Evolutionary conservation across 2,888 invertebrate genomes (phyloP), one percentile per base, ranked within the genome.

Genomic region (Latrodectus hesperus): DNA sequence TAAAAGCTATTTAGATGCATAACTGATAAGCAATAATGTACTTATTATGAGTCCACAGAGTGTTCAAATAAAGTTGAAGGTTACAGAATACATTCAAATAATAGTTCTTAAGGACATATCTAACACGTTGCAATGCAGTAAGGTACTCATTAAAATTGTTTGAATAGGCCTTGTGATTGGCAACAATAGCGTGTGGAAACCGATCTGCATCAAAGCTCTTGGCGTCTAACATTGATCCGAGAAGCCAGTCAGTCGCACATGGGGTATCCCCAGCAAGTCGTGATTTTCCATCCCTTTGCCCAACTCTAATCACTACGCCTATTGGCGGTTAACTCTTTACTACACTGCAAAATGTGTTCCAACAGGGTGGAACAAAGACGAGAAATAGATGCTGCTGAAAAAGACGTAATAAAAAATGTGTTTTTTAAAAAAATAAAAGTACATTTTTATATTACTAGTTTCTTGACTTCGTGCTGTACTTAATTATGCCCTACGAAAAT

Each of bases 291-390:
- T 52, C 68, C 38, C 64, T 53, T 67, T 74, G 60, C 12, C 17
- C 49, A 71, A 38, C 38, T 14, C 55, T 64, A 52, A 84, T 84
- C 77, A 71, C 53, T 68, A 82, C 72, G 79, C 79, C 76, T 70
- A 55, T 64, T 83, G 53, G 55, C 51, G 14, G 17, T 55, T 52
- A 83, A 55, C 68, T 65, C 53, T 67, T 68, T 68, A 77, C 68
- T 77, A 77, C 60, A 64, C 68, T 76, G 22, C 16, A 8, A 22
- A 60, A 64, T 49, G 75, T 75, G 84, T 73, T 72, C 53, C 71
- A 49, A 82, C 67, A 52, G 51, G 26, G 68, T 64, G 82, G 74
- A 70, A 38, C 16, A 53, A 22, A 65, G n/a, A 17, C 52, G 6
- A 38, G 60, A 71, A 79, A 79, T 51, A 76, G 49, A 67, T 17